A percentile compares a stretch with the other conserved stretches of the same genome.
Evolutionary conservation across 2,888 invertebrate species (phyloP).

Genomic region (Hemaris fuciformis): DNA sequence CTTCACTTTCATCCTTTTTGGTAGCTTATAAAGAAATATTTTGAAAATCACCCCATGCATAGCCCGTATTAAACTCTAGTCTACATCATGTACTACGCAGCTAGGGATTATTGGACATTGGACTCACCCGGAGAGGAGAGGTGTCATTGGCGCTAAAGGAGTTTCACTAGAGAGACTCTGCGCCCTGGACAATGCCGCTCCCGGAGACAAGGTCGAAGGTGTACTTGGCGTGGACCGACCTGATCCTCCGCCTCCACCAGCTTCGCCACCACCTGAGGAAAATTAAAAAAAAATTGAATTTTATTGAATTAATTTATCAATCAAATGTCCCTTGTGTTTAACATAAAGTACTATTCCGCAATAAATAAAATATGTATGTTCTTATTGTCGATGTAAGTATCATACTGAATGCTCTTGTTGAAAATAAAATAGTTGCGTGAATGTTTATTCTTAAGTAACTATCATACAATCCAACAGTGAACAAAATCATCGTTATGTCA

Average conservation of each 20-base stretch:
- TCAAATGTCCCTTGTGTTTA: no score
- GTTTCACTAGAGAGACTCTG: constrained; percentile 76
- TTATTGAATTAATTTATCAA: neutral
- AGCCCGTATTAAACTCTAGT: constrained; percentile 1
- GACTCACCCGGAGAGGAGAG: constrained; percentile 69
- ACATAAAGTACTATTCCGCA: no score
- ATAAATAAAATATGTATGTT: no score
- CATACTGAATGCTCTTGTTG: no score
- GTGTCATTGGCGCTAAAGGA: constrained; percentile 71
- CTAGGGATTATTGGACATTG: neutral
- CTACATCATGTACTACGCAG: neutral
- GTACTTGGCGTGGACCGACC: constrained; percentile 80
- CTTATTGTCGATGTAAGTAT: no score
- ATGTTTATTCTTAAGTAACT: no score
- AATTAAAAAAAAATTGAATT: neutral
- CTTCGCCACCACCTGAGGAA: constrained; percentile 56
- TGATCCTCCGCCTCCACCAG: constrained; percentile 64
- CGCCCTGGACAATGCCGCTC: constrained; percentile 71
- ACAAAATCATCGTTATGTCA: no score
- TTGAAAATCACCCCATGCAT: constrained; percentile 4
- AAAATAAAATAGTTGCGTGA: no score
- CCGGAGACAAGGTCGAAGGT: constrained; percentile 83
- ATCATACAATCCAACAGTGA: no score
- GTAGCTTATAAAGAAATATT: neutral
- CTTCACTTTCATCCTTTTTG: neutral